Conservation (phyloP, 2,888 invertebrate species). For the Axea sp. region DNA sequence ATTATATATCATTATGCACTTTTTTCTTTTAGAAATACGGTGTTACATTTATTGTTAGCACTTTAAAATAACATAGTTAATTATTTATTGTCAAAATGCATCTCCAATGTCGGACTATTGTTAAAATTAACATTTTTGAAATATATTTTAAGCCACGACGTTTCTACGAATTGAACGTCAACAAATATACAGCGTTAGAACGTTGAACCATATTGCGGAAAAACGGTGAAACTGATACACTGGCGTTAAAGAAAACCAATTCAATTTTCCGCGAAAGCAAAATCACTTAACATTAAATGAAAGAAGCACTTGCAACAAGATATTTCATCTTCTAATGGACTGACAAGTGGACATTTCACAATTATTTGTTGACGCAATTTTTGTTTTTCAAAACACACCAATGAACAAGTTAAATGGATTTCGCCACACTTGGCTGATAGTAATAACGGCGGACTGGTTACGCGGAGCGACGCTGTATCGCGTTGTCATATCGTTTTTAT, state of each 20-base stretch:
- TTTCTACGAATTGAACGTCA: no score
- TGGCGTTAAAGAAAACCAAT: slow-evolving; percentile 2
- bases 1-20: no score
- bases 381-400: slow-evolving; percentile 33
- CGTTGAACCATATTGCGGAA: no score
- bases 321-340: slow-evolving; percentile 41
- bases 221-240: neutral
- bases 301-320: slow-evolving; percentile 14
- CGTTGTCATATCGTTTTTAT: slow-evolving; percentile 27
- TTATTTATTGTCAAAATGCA: no score
- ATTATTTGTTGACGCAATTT: slow-evolving; percentile 24
- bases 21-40: no score
- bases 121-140: no score
- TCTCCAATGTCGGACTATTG: no score
- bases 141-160: no score
- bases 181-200: no score
- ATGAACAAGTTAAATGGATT: slow-evolving; percentile 47
- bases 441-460: slow-evolving; percentile 10
- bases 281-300: slow-evolving; percentile 6
- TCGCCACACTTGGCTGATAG: slow-evolving; percentile 20
- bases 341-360: neutral
- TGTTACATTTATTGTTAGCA: no score
- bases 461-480: neutral
- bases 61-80: no score
- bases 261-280: slow-evolving; percentile 3